Evolutionary conservation across 1,140 invertebrate genomes (phyloP).

Genomic region (Gryon sp.): DNA sequence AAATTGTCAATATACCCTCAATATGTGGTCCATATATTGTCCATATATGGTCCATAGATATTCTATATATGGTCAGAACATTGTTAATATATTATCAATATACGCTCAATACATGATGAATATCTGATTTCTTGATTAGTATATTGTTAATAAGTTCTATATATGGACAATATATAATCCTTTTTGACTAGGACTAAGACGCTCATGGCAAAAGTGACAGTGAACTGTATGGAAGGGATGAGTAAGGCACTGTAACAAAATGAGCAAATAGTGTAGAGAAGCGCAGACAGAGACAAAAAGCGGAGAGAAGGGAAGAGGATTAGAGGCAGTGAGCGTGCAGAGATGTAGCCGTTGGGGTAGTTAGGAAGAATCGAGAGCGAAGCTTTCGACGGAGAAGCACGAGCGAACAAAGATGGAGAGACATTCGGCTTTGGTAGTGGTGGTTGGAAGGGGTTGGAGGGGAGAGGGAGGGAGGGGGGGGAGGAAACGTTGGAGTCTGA

Average conservation of each 20-base stretch:
- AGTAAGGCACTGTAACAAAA: constrained; percentile 25
- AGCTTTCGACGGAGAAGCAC: constrained; percentile 39
- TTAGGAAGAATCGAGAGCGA: constrained; percentile 60
- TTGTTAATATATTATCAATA: too few relatives aligned
- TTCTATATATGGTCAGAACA: too few relatives aligned
- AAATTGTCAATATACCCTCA: too few relatives aligned
- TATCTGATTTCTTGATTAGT: too few relatives aligned
- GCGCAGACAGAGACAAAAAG: constrained; percentile 38
- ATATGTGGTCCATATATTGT: too few relatives aligned
- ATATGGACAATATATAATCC: too few relatives aligned
- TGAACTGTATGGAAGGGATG: too few relatives aligned
- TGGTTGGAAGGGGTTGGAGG: constrained; percentile 8
- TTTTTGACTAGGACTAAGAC: too few relatives aligned
- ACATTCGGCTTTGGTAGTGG: constrained; percentile 33
- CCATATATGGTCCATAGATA: too few relatives aligned
- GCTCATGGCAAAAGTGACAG: too few relatives aligned
- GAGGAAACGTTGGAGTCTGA: constrained; percentile 20
- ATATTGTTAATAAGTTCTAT: too few relatives aligned
- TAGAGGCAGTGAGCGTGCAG: constrained; percentile 46
- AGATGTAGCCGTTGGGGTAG: constrained; percentile 56
- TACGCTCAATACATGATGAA: too few relatives aligned
- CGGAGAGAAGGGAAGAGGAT: constrained; percentile 7
- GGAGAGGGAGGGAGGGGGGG: neutral
- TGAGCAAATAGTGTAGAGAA: constrained; percentile 24
- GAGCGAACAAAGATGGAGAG: neutral